phyloP scores from a whole-genome alignment of 1,140 invertebrate genomes.

The Scaptomyza pallida region DNA sequence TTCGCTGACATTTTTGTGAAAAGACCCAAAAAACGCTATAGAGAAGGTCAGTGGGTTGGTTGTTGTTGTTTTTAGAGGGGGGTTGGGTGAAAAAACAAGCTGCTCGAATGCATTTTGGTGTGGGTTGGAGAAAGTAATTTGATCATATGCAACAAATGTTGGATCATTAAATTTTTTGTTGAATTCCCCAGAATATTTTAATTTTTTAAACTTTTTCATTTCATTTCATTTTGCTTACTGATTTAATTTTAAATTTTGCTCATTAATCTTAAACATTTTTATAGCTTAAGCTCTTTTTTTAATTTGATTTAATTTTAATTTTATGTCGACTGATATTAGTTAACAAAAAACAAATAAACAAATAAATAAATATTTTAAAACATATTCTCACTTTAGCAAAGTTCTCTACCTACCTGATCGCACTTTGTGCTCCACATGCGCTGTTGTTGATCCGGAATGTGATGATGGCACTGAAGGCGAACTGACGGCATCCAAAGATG shows the following conservation, averaged over 20 bases:
- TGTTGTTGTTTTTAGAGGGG: constrained; percentile 25
- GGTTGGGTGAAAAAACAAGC: constrained; percentile 1
- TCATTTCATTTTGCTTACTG: no score
- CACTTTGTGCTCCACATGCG: constrained; percentile 73
- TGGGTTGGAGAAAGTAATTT: not conserved
- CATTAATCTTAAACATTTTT: no score
- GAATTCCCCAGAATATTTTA: no score
- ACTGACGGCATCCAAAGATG: constrained; percentile 56
- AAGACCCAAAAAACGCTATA: constrained; percentile 56
- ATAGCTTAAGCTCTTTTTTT: no score
- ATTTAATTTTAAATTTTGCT: no score
- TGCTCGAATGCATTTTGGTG: not conserved
- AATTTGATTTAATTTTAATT: no score
- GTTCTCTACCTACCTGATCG: constrained; percentile 73
- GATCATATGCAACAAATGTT: not conserved
- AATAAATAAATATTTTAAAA: no score
- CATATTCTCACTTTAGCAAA: no score
- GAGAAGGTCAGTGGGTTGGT: constrained; percentile 79
- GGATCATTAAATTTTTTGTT: no score
- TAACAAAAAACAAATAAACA: no score
- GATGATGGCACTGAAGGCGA: constrained; percentile 48
- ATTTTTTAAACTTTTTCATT: no score
- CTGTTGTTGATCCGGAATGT: constrained; percentile 52
- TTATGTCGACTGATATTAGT: no score
- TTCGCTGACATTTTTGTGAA: constrained; percentile 74